Conservation (phyloP, 2,113 vertebrate species). For the Zapus hudsonius region DNA sequence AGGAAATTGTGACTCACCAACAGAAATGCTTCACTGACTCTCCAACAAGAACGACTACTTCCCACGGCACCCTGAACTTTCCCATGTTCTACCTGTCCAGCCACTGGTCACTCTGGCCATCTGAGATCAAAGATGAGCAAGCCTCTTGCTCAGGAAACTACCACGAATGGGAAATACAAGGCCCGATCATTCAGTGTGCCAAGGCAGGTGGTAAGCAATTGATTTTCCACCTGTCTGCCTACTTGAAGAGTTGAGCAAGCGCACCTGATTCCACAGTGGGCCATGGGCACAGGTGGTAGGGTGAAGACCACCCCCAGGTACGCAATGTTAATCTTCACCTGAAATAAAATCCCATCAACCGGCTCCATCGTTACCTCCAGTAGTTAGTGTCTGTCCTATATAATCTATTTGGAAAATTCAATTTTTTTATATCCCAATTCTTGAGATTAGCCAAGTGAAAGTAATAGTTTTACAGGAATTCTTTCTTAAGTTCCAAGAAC, state of each 20-base stretch:
- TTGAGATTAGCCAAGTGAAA: constrained; percentile 68
- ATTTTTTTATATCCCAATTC: constrained; percentile 47
- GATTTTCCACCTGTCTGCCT: neutral
- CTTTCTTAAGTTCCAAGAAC: constrained; percentile 70
- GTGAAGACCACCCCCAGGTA: neutral
- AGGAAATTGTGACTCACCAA: neutral
- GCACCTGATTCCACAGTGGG: neutral
- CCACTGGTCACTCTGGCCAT: neutral
- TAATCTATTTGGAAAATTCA: constrained; percentile 46
- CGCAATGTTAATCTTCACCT: neutral
- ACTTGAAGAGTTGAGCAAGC: neutral
- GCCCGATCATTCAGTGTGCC: neutral
- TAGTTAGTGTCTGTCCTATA: neutral
- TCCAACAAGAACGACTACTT: neutral
- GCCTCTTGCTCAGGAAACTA: neutral
- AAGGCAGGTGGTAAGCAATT: neutral
- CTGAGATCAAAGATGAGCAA: neutral
- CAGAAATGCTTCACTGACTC: neutral
- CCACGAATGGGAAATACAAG: constrained; percentile 9
- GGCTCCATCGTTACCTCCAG: neutral
- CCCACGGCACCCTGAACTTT: neutral
- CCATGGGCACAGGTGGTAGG: neutral
- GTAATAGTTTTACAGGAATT: constrained; percentile 68
- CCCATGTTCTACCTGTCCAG: neutral
- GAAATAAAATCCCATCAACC: neutral